Evolutionary conservation across 1,140 invertebrate species (phyloP).

Genomic region (Neoseiulus cucumeris): DNA sequence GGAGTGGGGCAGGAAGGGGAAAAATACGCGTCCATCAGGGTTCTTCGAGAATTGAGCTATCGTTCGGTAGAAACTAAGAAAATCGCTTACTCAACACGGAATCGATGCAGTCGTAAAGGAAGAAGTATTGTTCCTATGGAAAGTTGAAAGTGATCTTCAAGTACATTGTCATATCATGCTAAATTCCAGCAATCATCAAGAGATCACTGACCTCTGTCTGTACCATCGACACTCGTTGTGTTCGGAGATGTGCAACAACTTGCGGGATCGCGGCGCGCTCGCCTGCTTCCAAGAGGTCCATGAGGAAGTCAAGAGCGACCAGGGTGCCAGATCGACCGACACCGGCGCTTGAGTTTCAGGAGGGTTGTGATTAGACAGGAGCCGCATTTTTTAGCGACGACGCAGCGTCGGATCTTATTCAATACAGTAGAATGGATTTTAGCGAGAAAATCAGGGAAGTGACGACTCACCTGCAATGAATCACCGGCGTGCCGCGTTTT

Average conservation of each 20-base stretch:
- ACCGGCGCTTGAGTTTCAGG: conserved; percentile 40
- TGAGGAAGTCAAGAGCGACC: conserved; percentile 63
- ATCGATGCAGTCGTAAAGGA: conserved; percentile 22
- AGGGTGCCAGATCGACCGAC: conserved; percentile 77
- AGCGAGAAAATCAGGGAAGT: not conserved
- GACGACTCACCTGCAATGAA: conserved; percentile 1
- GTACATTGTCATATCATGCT: too few species aligned
- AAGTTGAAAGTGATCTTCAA: conserved; percentile 19
- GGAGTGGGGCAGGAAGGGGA: too few species aligned
- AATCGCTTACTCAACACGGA: not conserved
- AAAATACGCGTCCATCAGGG: too few species aligned
- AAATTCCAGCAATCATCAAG: not conserved
- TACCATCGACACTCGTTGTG: conserved; percentile 22
- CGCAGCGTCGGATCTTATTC: too few species aligned
- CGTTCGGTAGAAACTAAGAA: too few species aligned
- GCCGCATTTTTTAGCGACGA: too few species aligned
- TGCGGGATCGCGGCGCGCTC: conserved; percentile 47
- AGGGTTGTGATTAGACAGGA: too few species aligned
- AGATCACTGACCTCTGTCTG: conserved; percentile 21
- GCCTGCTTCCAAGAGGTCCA: conserved; percentile 60
- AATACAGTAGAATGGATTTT: not conserved
- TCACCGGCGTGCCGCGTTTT: not conserved
- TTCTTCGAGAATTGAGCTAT: too few species aligned
- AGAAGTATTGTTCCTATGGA: conserved; percentile 22
- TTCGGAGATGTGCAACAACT: conserved; percentile 22